These are phyloP conservation scores for Caenorhabditis virilis DNA, from an alignment of 2,888 invertebrate species.

Conservation along the genomic window DNA sequence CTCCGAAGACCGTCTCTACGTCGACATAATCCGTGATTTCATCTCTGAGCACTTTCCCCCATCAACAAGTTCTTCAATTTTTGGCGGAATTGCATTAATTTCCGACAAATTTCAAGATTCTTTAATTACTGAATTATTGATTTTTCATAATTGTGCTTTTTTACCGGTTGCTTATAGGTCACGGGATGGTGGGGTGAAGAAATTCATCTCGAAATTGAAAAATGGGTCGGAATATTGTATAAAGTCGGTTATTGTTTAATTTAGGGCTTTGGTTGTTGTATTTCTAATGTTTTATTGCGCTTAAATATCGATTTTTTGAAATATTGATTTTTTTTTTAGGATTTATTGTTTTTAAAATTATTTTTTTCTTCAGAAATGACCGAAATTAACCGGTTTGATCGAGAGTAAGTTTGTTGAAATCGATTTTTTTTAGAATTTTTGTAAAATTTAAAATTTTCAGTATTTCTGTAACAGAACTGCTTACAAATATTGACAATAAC, in stretches of 20 bases:
- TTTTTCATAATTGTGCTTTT: constrained; percentile 59
- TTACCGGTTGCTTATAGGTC: constrained; percentile 54
- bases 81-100: constrained; percentile 31
- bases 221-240: background rate
- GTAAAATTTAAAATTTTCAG: no score
- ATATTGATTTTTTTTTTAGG: no score
- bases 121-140: constrained; percentile 42
- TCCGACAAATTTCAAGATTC: constrained; percentile 16
- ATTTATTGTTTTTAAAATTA: no score
- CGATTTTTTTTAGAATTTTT: no score
- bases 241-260: constrained; percentile 4
- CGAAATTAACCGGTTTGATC: no score
- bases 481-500: constrained; percentile 13
- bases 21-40: constrained; percentile 21
- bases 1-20: constrained; percentile 19
- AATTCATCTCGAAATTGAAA: constrained; percentile 4
- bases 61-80: constrained; percentile 3
- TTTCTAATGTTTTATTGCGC: no score
- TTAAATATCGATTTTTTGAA: no score
- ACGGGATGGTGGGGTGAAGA: constrained; percentile 2
- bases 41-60: background rate
- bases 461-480: no score
- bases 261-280: no score
- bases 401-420: no score
- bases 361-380: no score